phyloP scores from a whole-genome alignment of 2,113 vertebrate species.

The Cranoglanis bouderius region DNA sequence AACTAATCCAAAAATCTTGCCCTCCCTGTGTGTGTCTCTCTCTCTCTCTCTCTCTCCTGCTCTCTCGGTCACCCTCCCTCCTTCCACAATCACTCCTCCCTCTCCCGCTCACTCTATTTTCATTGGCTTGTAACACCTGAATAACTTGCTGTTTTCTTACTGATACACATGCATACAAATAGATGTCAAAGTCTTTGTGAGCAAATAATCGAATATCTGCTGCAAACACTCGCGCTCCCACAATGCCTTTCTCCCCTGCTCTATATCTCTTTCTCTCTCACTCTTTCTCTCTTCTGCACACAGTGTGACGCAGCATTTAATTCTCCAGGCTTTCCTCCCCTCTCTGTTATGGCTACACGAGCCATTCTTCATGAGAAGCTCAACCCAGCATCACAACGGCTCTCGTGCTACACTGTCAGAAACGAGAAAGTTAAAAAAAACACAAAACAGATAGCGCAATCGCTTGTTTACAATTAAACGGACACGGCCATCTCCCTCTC shows the following conservation, averaged over 20 bases:
- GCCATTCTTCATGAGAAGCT: conserved; percentile 79
- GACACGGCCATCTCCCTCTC: conserved; percentile 57
- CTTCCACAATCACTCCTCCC: conserved; percentile 55
- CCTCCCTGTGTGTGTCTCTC: conserved; percentile 53
- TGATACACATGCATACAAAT: conserved; percentile 60
- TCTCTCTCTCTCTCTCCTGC: conserved; percentile 58
- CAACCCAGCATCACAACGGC: conserved; percentile 59
- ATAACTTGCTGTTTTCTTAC: conserved; percentile 81
- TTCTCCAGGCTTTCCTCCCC: conserved; percentile 86
- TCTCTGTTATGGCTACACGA: conserved; percentile 80
- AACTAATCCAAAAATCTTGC: conserved; percentile 74
- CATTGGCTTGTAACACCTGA: conserved; percentile 73
- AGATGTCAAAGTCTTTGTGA: conserved; percentile 61
- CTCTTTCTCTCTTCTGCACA: conserved; percentile 31
- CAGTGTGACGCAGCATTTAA: conserved; percentile 99
- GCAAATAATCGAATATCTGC: conserved; percentile 69
- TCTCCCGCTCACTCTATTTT: conserved; percentile 77
- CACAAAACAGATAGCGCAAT: neutral
- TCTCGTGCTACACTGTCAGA: conserved; percentile 40
- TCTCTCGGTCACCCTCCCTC: conserved; percentile 22
- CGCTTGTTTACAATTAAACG: conserved; percentile 66
- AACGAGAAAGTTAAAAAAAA: neutral
- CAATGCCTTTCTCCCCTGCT: conserved; percentile 71
- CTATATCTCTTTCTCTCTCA: conserved; percentile 42
- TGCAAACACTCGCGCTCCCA: conserved; percentile 50